phyloP scores from a whole-genome alignment of 2,888 invertebrate species.

The Himalopsyche tibetana region DNA sequence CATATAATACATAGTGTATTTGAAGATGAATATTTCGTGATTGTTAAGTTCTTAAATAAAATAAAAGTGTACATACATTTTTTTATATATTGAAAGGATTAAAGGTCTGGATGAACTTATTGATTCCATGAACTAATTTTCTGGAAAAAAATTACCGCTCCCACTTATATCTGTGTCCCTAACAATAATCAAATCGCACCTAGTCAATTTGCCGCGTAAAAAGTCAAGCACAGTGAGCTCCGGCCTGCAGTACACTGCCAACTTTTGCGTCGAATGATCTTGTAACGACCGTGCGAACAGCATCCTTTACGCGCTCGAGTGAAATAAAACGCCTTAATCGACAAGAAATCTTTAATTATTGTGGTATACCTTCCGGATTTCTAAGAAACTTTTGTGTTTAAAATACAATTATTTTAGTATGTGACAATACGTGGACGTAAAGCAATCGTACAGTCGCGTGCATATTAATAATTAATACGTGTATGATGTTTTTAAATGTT shows the following conservation, averaged over 20 bases:
- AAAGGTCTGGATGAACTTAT: not conserved
- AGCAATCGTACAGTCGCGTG: not conserved
- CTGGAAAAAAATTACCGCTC: not conserved
- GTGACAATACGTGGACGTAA: not conserved
- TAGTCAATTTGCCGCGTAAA: conserved; percentile 21
- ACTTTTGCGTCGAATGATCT: conserved; percentile 6
- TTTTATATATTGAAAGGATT: not conserved
- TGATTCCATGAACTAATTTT: conserved; percentile 15
- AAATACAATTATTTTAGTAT: not conserved
- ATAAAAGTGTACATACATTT: too few relatives aligned
- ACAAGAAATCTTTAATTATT: not conserved
- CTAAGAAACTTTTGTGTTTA: not conserved
- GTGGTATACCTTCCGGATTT: not conserved
- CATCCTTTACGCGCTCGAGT: not conserved
- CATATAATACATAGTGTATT: too few relatives aligned
- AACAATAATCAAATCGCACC: conserved; percentile 26
- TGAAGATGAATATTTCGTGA: too few relatives aligned
- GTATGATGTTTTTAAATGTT: not conserved
- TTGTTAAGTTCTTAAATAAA: too few relatives aligned
- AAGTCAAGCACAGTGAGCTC: not conserved
- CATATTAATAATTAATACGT: not conserved
- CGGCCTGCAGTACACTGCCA: conserved; percentile 1
- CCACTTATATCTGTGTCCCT: conserved; percentile 12
- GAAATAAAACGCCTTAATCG: not conserved
- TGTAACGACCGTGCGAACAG: not conserved